Base-by-base conservation (phyloP, 1,140 invertebrate genomes). In the Drosophila micromelanica region DNA sequence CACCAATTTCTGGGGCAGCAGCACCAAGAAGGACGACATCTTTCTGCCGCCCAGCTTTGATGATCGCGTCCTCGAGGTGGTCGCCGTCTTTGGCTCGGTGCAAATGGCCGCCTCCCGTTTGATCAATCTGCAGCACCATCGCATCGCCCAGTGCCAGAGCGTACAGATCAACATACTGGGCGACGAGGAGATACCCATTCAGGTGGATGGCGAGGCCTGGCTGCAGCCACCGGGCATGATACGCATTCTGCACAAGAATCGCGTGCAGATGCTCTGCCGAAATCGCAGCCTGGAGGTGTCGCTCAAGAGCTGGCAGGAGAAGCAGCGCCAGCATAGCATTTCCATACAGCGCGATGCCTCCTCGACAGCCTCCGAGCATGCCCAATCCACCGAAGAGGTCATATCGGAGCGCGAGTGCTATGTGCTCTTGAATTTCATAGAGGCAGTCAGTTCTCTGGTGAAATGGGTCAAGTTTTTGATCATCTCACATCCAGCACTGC, bases 131-230 rank as follows among this genome's bases (percentile, higher is more conserved):
- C 98, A 99, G 90, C 97, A 98, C 93, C 98, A 99, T 92, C 95
- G 98, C 46, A 99, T 99, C 61, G 98, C 98, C 5, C 98, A 99
- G 92, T 99, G 98, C 93, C 96, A 98, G 69, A 96, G 96, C 32
- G 96, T 99, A 2, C 98, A 98, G 92, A 99, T 99, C 75, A 98
- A 98, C 82, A 99, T 99, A 80, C 93, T 98, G 68, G 98, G 95
- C 13, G 96, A 97, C 45, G 96, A 97, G 93, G 96, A 96, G 60
- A 96, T 98, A 37, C 97, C 97, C 12, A 96, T 95, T 73, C 97
- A 99, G 93, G 98, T 99, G 15, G 98, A 99, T 92, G 98, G 98
- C 0, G 98, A 99, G 93, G 98, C 98, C 8, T 99, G 98, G 98
- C 94, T 99, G n/a, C 98, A 99, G 92, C 97, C 97, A 1, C 98